Base-by-base conservation (phyloP, 2,888 invertebrate genomes). In the Trissolcus japonicus region DNA sequence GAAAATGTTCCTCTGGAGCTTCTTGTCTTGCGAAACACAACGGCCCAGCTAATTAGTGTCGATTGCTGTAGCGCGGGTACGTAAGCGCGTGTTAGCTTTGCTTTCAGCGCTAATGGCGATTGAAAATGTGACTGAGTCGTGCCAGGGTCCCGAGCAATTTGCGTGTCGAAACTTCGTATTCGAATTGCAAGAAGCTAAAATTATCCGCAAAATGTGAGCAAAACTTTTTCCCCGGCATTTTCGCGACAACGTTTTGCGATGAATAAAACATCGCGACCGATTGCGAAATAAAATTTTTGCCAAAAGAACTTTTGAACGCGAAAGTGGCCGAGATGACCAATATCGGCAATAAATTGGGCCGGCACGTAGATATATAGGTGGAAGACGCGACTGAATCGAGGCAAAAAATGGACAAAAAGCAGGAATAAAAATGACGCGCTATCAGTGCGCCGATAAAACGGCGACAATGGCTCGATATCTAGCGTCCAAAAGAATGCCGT, bases 31-130 rank as follows among this genome's bases (percentile, higher is more conserved):
- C 40, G 61, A 74, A 78, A 66, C 29, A 78, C 69, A 74, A 69
- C 67, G 43, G 17, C 17, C 19, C 46, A 48, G 65, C 62, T 78
- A 78, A 74, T 78, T 78, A 74, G 66, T 74, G 65, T 57, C 59
- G 62, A 66, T 61, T 78, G 57, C 41, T 25, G 54, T 35, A 35
- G 57, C 53, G 48, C 51, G 40, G 59, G 43, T 57, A 72, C 67
- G 72, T 69, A 68, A 54, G 59, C 54, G 55, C 40, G 60, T 68
- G 73, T 77, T 69, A 69, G 77, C 72, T 77, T 77, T 73, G 77
- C 77, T 73, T 69, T 77, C 59, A 66, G 55, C 77, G 69, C 25
- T 77, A 77, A 77, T 73, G 73, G 65, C 73, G 46, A 46, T 55
- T 61, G 19, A 16, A 59, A 72, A 63, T 56, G 62, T 1, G 63